A percentile compares a stretch with the other conserved stretches of the same genome.
phyloP scores from a whole-genome alignment of 2,797 vertebrate genomes.

The Enteromius afrohamiltoni region DNA sequence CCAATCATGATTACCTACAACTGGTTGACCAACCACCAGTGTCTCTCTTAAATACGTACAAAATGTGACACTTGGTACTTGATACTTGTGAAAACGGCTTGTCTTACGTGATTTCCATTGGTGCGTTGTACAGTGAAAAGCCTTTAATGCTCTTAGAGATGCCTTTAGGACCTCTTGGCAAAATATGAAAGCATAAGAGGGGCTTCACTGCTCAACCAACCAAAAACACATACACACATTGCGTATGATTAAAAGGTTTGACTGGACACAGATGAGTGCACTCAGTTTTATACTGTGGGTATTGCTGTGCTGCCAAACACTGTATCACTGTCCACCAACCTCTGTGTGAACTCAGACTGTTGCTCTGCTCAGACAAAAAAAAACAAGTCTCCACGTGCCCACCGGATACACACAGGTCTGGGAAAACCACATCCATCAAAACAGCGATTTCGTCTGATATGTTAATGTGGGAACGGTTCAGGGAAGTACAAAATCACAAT shows the following conservation, averaged over 20 bases:
- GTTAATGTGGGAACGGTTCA: conserved; percentile 19
- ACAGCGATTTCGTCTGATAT: conserved; percentile 30
- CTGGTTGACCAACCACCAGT: too few species aligned
- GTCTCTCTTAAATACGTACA: neutral
- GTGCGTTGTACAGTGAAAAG: neutral
- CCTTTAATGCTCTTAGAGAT: conserved; percentile 8
- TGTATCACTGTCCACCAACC: conserved; percentile 46
- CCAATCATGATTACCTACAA: neutral
- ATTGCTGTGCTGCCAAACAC: conserved; percentile 39
- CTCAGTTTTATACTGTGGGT: conserved; percentile 33
- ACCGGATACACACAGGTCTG: conserved; percentile 26
- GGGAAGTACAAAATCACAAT: conserved; percentile 12
- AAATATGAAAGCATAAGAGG: conserved; percentile 14
- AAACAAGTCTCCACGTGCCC: conserved; percentile 36
- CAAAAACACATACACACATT: conserved; percentile 34
- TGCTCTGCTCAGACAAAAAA: conserved; percentile 31
- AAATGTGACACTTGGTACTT: neutral
- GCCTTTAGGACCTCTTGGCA: conserved; percentile 18
- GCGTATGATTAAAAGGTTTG: conserved; percentile 40
- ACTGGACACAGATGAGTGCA: conserved; percentile 35
- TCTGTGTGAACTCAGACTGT: conserved; percentile 33
- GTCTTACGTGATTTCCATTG: neutral
- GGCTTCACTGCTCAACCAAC: neutral
- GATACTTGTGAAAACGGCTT: neutral
- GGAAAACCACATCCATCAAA: conserved; percentile 34